Base-by-base conservation (phyloP, 2,888 invertebrate species). In the Steinernema carpocapsae region DNA sequence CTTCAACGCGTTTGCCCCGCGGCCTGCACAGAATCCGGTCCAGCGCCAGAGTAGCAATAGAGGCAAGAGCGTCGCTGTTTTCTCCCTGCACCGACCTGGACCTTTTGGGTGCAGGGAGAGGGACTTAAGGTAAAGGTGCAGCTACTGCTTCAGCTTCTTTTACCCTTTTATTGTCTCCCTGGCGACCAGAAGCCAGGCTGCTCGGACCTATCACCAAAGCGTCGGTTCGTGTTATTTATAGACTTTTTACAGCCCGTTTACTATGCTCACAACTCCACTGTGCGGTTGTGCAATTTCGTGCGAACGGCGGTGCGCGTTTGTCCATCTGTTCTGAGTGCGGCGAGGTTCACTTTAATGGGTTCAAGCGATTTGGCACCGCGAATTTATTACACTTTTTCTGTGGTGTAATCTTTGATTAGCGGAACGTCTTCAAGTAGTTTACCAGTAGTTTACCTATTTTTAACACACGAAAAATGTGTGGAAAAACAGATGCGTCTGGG, bases 1-100 rank as follows among this genome's bases (percentile, higher is more conserved):
- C 64, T 64, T 64, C 64, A 32, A 4, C 64, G 64, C 64, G 1
- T 32, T 64, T 64, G 29, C 32, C 64, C 64, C 64, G 56, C 56
- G 32, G 64, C 64, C 32, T 26, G 29, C 64, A 29, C 17, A 7
- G 64, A 64, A 32, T 64, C 64, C 64, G 64, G 64, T 64, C 37
- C 32, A 14, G 10, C 6, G 64, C 17, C 32, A 14, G 10, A 37
- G 37, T 37, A 37, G 37, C 37, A 37, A 37, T 37, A 37, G 37
- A 10, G 10, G 37, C 37, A 37, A 37, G 37, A 37, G 37, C 37
- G 10, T 37, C 37, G 3, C 32, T 64, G 7, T 64, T 64, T 32
- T 64, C 64, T 14, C 64, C 64, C 22, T 37, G 52, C 19, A 24
- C 52, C 22, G 22, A 17, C 64, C 17, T 22, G n/a, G 7, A 14